These are phyloP conservation scores for Triplophysa rosa DNA, from an alignment of 2,113 vertebrate species.

Conservation along the genomic window DNA sequence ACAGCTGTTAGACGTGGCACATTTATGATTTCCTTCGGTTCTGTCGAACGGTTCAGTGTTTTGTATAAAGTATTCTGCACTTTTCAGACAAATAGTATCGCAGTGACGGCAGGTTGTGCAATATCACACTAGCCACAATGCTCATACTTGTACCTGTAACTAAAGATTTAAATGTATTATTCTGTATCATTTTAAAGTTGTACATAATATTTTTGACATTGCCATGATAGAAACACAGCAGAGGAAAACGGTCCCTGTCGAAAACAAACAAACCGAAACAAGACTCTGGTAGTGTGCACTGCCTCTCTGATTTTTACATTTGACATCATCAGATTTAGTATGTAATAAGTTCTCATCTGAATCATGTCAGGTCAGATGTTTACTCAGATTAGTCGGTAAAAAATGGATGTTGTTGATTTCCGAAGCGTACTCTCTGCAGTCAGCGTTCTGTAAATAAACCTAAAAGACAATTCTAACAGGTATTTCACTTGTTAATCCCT, in stretches of 20 bases:
- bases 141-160: slow-evolving; percentile 90
- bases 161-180: slow-evolving; percentile 90
- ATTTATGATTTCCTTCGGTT: slow-evolving; percentile 69
- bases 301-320: slow-evolving; percentile 51
- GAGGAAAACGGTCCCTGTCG: slow-evolving; percentile 61
- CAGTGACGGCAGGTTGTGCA: slow-evolving; percentile 86
- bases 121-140: slow-evolving; percentile 83
- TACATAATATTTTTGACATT: slow-evolving; percentile 92
- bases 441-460: slow-evolving; percentile 52
- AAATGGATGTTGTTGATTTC: slow-evolving; percentile 56
- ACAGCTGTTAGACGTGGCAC: slow-evolving; percentile 70
- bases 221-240: slow-evolving; percentile 84
- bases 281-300: slow-evolving; percentile 35
- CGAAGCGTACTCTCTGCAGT: slow-evolving; percentile 49
- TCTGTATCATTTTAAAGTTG: slow-evolving; percentile 83
- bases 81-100: slow-evolving; percentile 80
- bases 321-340: slow-evolving; percentile 50
- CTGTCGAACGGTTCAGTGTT: slow-evolving; percentile 64
- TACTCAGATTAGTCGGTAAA: slow-evolving; percentile 49
- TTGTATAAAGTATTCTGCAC: slow-evolving; percentile 81
- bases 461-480: slow-evolving; percentile 41
- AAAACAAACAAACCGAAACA: neutral
- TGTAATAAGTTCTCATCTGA: slow-evolving; percentile 44
- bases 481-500: slow-evolving; percentile 54
- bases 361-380: slow-evolving; percentile 49